phyloP scores from a whole-genome alignment of 1,140 invertebrate species.

The Drosophila pallidifrons region DNA sequence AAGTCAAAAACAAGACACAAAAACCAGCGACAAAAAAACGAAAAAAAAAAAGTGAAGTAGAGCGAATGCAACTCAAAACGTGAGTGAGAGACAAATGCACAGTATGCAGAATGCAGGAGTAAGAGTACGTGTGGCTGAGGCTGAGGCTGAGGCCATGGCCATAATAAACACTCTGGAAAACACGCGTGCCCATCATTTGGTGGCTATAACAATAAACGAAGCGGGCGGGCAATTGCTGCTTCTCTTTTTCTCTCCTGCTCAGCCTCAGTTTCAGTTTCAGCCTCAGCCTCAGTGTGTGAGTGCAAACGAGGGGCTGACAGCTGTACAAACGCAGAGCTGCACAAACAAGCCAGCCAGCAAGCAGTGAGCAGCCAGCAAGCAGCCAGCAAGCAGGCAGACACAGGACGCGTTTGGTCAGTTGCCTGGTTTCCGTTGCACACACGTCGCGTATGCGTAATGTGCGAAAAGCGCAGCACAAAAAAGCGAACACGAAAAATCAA shows the following conservation, averaged over 20 bases:
- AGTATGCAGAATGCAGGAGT: background rate
- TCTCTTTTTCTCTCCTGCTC: conserved; percentile 19
- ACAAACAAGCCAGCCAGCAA: conserved; percentile 50
- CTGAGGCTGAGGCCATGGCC: conserved; percentile 42
- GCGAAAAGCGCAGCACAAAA: conserved; percentile 62
- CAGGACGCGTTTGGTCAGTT: conserved; percentile 78
- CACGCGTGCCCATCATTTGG: conserved; percentile 62
- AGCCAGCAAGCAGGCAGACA: background rate
- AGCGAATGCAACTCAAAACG: background rate
- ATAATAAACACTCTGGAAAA: conserved; percentile 75
- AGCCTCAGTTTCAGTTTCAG: conserved; percentile 7
- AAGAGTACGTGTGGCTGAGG: background rate
- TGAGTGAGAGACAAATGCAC: conserved; percentile 30
- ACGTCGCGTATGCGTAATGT: conserved; percentile 76
- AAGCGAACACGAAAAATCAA: conserved; percentile 71
- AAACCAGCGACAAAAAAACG: conserved; percentile 20
- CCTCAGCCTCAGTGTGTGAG: conserved; percentile 38
- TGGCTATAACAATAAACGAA: conserved; percentile 51
- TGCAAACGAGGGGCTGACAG: conserved; percentile 62
- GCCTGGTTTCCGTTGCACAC: conserved; percentile 76
- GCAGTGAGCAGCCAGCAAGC: conserved; percentile 9
- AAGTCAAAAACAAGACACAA: conserved; percentile 32
- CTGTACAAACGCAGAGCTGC: conserved; percentile 70
- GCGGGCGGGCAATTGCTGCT: conserved; percentile 36
- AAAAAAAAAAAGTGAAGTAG: conserved; percentile 21